Evolutionary conservation across 1,140 invertebrate genomes (phyloP), one percentile per base, ranked within the genome.

Genomic region (Drosophila parabipectinata): DNA sequence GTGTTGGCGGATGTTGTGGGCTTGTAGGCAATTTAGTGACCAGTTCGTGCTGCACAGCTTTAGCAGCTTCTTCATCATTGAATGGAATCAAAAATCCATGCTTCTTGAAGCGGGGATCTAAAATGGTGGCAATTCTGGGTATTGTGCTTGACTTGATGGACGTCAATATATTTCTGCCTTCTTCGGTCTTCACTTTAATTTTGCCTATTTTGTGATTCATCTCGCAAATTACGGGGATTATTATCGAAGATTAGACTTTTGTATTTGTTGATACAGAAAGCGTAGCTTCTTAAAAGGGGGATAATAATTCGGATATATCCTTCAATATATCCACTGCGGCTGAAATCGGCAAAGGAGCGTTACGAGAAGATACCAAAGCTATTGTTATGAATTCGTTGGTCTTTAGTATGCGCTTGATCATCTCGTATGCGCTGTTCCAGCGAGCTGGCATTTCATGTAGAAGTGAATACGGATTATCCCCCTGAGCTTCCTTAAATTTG

Each of bases 251-350:
- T 14, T 34, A 39, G 5, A 54, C 52, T 26, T 50, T 50, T 14
- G 8, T 50, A 28, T 50, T 50, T 4, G 47, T n/a, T n/a, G 47
- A 50, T 12, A 50, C 47, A 14, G 47, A 50, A 28, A 51, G 48
- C 4, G 48, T 51, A 28, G 48, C 48, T 4, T 51, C n/a, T 51
- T 51, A n/a, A 6, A 28, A 28, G 48, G 26, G 6, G 24, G 24
- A 51, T 6, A 51, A 4, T 6, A 51, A 28, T 14, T 12, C 48
- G 48, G 24, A 12, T 28, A 50, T 51, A 14, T 51, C 24, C 7
- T 51, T 51, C 6, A 28, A n/a, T 8, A 15, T 14, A 51, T 51
- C 48, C 1, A 51, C 48, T 51, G 26, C 12, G 6, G 48, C 48
- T n/a, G 24, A 51, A 53, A 51, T 14, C 26, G 48, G 48, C 26